phyloP scores from a whole-genome alignment of 2,113 vertebrate species.

The Vidua chalybeata region DNA sequence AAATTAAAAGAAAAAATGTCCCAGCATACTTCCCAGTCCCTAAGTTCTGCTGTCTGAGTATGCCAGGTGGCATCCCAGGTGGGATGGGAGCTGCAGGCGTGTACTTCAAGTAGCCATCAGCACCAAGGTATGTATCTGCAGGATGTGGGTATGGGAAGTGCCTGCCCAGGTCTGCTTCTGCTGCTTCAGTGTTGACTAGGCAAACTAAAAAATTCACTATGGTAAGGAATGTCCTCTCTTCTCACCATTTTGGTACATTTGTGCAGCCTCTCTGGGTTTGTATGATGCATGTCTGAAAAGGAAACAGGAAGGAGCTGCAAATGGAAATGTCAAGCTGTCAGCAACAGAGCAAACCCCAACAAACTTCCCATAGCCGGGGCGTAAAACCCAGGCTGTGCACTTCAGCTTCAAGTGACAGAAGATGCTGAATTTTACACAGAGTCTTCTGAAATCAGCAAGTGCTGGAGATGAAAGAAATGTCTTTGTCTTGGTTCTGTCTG shows the following conservation, averaged over 20 bases:
- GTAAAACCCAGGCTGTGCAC: neutral
- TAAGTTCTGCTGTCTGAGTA: neutral
- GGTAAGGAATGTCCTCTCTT: neutral
- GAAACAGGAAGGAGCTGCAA: neutral
- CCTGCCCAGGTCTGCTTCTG: neutral
- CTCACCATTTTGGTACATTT: neutral
- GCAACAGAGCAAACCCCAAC: neutral
- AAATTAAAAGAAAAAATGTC: neutral
- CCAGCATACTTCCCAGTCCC: neutral
- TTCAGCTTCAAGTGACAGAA: neutral
- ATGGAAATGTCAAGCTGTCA: neutral
- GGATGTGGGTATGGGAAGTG: neutral
- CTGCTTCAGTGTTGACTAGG: neutral
- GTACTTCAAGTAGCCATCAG: neutral
- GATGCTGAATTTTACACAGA: neutral
- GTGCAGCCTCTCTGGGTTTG: neutral
- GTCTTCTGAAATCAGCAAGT: neutral
- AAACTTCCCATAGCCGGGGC: neutral
- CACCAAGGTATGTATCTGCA: neutral
- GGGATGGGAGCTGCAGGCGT: fast-evolving
- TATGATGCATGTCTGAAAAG: neutral
- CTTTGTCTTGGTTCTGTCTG: neutral
- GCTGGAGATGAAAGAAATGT: neutral
- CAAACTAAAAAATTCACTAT: neutral
- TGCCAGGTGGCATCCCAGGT: neutral